Evolutionary conservation across 2,888 invertebrate genomes (phyloP).

Genomic region (Hedychridium roseum): DNA sequence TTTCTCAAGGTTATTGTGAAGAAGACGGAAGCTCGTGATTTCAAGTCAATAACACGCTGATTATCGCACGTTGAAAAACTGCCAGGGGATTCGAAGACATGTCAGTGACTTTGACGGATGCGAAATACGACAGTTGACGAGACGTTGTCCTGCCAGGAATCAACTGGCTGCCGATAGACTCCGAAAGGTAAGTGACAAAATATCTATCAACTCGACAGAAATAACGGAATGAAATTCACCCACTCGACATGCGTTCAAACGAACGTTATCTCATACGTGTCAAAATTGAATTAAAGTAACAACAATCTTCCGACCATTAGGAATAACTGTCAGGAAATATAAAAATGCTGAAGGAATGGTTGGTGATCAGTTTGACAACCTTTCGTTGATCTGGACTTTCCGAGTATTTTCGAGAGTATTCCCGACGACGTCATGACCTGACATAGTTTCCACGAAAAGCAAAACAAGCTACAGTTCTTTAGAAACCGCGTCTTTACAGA

Average conservation of each 20-base stretch:
- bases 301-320: no score
- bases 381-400: no score
- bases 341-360: not conserved
- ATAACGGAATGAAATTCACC: no score
- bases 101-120: conserved; percentile 48
- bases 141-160: conserved; percentile 33
- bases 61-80: not conserved
- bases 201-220: no score
- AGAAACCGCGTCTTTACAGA: no score
- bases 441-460: conserved; percentile 25
- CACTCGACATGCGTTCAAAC: no score
- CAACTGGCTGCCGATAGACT: conserved; percentile 30
- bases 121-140: conserved; percentile 55
- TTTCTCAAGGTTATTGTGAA: no score
- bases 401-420: conserved; percentile 20
- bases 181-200: conserved; percentile 39
- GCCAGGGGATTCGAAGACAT: conserved; percentile 20
- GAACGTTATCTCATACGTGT: no score
- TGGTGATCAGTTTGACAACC: not conserved
- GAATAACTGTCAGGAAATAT: not conserved
- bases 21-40: no score
- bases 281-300: no score
- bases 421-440: conserved; percentile 25
- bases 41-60: no score
- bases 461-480: conserved; percentile 12